Evolutionary conservation across 2,888 invertebrate genomes (phyloP).

Genomic region (Masnerella sp.): DNA sequence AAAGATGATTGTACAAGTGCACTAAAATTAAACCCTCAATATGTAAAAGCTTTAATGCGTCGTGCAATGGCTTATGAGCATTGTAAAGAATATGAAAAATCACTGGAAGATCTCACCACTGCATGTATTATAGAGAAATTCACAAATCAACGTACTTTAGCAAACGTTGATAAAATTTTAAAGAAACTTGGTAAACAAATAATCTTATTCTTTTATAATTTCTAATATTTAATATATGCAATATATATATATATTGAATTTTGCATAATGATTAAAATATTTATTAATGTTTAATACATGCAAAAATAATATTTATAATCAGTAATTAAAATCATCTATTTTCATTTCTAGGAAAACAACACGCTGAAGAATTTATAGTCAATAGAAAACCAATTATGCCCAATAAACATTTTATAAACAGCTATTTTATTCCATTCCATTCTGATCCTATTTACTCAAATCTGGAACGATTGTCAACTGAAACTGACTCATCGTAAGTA

Average conservation of each 20-base stretch:
- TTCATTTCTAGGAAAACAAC: constrained; percentile 78
- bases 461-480: constrained; percentile 73
- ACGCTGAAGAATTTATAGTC: constrained; percentile 86
- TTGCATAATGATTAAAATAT: too few relatives aligned
- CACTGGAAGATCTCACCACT: constrained; percentile 95
- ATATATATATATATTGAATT: too few relatives aligned
- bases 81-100: constrained; percentile 86
- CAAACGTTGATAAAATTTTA: constrained; percentile 92
- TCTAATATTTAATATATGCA: neutral
- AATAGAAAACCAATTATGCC: constrained; percentile 87
- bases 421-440: constrained; percentile 92
- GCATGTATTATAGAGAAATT: constrained; percentile 95
- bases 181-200: constrained; percentile 84
- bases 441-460: constrained; percentile 87
- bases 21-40: constrained; percentile 89
- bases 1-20: constrained; percentile 93
- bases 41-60: constrained; percentile 91
- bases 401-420: constrained; percentile 90
- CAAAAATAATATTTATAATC: neutral
- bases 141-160: constrained; percentile 87
- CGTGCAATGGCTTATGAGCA: constrained; percentile 91
- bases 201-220: neutral
- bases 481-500: constrained; percentile 66
- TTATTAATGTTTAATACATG: neutral
- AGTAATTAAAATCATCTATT: too few relatives aligned